Percentiles rank a stretch among this genome's conserved stretches.
phyloP scores from a whole-genome alignment of 2,888 invertebrate genomes.

The Brachyptera risi region DNA sequence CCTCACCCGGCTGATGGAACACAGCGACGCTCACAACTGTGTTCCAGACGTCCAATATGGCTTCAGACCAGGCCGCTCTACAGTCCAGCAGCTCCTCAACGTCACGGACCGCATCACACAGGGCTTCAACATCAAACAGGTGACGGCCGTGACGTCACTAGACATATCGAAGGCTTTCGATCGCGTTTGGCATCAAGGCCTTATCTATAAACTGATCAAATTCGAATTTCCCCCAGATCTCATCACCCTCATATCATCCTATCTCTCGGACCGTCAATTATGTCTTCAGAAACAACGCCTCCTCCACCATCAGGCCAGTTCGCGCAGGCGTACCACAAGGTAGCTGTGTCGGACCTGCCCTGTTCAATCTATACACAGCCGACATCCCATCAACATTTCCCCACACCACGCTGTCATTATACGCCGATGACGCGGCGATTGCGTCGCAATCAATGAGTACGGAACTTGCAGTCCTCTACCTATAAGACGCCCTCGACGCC shows the following conservation, averaged over 20 bases:
- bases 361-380: background rate
- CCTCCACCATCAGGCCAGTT: background rate
- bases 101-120: background rate
- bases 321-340: slow-evolving; percentile 19
- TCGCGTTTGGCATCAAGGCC: background rate
- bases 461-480: too few species aligned
- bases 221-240: slow-evolving; percentile 3
- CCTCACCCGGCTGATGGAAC: too few species aligned
- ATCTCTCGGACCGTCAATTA: slow-evolving; percentile 4
- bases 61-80: background rate
- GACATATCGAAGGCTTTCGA: background rate
- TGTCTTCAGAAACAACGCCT: background rate
- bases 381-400: background rate
- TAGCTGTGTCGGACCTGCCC: background rate
- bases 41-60: background rate
- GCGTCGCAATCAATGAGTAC: background rate
- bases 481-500: background rate
- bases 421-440: background rate
- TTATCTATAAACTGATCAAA: background rate
- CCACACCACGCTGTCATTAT: background rate
- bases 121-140: background rate
- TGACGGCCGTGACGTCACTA: background rate
- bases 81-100: background rate
- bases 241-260: background rate
- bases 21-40: too few species aligned